Percentiles rank a stretch among this genome's conserved stretches.
Evolutionary conservation across 2,797 vertebrate species (phyloP).

Genomic region (Mastacembelus armatus): DNA sequence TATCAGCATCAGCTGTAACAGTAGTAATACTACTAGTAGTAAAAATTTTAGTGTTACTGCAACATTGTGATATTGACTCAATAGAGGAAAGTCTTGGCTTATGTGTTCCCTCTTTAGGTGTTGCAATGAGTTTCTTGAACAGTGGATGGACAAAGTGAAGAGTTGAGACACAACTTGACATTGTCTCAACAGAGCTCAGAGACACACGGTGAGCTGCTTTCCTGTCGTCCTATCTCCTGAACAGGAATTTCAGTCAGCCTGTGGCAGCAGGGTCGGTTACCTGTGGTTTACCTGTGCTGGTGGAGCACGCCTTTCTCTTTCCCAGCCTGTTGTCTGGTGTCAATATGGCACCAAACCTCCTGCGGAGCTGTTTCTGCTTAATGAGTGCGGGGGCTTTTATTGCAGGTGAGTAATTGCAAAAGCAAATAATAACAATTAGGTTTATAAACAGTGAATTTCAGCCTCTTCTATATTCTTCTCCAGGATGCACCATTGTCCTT

Average conservation of each 20-base stretch:
- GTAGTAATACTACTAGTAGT: background rate
- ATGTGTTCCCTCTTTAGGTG: background rate
- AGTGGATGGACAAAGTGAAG: background rate
- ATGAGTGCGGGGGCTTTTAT: background rate
- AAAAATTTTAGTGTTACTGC: background rate
- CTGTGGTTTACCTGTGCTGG: background rate
- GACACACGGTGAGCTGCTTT: background rate
- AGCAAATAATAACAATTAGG: background rate
- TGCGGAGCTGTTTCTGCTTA: background rate
- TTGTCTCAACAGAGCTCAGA: background rate
- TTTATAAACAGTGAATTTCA: background rate
- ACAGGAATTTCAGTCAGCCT: accelerated
- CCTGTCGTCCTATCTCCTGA: too few species aligned
- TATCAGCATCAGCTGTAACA: background rate
- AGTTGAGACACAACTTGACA: slow-evolving; percentile 7
- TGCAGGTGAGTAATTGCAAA: background rate
- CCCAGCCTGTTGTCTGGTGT: background rate
- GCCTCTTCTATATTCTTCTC: background rate
- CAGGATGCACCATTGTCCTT: background rate
- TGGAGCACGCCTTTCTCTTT: background rate
- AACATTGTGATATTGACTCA: background rate
- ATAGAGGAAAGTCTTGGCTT: background rate
- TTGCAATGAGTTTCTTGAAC: background rate
- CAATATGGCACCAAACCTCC: background rate
- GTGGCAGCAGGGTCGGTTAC: background rate